phyloP scores from a whole-genome alignment of 2,888 invertebrate genomes.

The Drosophila dives region DNA sequence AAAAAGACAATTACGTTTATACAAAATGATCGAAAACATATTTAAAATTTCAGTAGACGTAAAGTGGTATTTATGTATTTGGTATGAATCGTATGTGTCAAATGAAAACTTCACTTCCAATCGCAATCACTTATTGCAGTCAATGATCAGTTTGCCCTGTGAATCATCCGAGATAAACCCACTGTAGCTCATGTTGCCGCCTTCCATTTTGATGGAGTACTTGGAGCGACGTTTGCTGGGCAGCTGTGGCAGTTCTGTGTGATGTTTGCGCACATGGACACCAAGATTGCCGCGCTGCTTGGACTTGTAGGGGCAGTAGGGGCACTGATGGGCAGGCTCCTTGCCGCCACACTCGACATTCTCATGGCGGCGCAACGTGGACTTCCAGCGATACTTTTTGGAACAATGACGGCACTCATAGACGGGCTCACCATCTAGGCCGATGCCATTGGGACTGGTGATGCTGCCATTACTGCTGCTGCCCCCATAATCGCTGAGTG shows the following conservation, averaged over 20 bases:
- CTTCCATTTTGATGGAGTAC: constrained; percentile 86
- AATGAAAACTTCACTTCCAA: background rate
- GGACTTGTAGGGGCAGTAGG: constrained; percentile 91
- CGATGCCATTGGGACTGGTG: constrained; percentile 88
- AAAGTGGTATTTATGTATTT: constrained; percentile 46
- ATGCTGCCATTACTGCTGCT: constrained; percentile 69
- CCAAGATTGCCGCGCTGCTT: constrained; percentile 93
- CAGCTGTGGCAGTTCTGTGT: constrained; percentile 85
- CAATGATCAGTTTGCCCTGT: constrained; percentile 78
- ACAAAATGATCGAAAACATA: constrained; percentile 10
- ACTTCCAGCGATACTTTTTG: constrained; percentile 94
- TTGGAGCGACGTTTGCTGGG: constrained; percentile 89
- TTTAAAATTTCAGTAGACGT: constrained; percentile 13
- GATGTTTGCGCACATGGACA: constrained; percentile 92
- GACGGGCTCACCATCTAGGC: constrained; percentile 78
- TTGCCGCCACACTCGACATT: constrained; percentile 94
- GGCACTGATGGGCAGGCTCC: constrained; percentile 92
- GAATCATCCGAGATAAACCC: constrained; percentile 77
- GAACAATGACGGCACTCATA: constrained; percentile 94
- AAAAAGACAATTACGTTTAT: constrained; percentile 9
- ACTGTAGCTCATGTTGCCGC: constrained; percentile 53
- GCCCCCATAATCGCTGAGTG: constrained; percentile 78
- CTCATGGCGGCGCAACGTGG: constrained; percentile 92
- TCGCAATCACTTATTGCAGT: constrained; percentile 74
- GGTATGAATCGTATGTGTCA: constrained; percentile 55